Evolutionary conservation across 2,113 vertebrate genomes (phyloP).

Genomic region (Synodontis membranacea): DNA sequence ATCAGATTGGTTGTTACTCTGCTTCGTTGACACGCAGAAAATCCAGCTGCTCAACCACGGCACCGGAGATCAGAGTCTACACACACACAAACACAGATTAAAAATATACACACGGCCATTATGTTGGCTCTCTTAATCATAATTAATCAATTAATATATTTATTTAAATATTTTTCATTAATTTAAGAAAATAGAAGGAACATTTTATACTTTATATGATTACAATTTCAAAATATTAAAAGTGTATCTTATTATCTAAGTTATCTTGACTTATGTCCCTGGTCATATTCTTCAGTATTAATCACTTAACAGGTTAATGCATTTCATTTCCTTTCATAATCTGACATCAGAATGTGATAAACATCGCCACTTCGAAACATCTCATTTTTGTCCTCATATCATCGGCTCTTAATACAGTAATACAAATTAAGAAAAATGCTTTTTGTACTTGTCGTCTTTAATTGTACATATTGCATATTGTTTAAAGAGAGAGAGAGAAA

Average conservation of each 20-base stretch:
- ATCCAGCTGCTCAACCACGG: constrained; percentile 93
- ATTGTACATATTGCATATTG: too few relatives aligned
- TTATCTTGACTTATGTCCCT: neutral
- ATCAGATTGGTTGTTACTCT: constrained; percentile 78
- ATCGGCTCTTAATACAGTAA: too few relatives aligned
- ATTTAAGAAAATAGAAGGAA: neutral
- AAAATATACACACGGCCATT: neutral
- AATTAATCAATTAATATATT: neutral
- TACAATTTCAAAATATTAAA: neutral
- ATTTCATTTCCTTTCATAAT: neutral
- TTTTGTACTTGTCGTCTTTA: too few relatives aligned
- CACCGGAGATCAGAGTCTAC: constrained; percentile 95
- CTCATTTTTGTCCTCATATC: neutral
- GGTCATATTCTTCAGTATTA: neutral
- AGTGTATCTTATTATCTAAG: neutral
- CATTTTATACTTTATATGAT: neutral
- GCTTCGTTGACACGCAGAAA: constrained; percentile 90
- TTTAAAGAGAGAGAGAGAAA: neutral
- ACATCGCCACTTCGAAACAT: neutral
- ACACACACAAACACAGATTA: neutral
- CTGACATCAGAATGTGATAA: neutral
- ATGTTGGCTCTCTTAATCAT: neutral
- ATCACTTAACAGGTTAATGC: neutral
- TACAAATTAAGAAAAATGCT: too few relatives aligned
- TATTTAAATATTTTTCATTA: neutral